Evolutionary conservation across 1,140 invertebrate species (phyloP).

Genomic region (Pseudoatta argentina): DNA sequence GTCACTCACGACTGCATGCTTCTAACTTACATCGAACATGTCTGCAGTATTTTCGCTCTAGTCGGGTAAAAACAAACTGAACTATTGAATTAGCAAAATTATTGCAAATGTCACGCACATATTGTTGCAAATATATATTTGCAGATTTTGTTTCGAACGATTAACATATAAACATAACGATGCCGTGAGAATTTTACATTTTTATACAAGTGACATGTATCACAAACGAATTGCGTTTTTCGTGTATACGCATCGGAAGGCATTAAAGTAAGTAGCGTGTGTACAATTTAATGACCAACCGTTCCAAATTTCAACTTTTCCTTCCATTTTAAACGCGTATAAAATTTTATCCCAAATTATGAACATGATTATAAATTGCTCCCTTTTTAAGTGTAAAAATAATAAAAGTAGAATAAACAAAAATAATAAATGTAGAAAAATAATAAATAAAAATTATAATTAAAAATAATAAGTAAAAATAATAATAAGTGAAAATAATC

Average conservation of each 20-base stretch:
- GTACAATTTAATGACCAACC: too few relatives aligned
- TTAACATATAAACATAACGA: background rate
- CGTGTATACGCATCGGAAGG: conserved; percentile 17
- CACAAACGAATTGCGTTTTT: conserved; percentile 40
- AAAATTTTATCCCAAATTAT: too few relatives aligned
- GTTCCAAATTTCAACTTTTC: too few relatives aligned
- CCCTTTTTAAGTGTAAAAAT: too few relatives aligned
- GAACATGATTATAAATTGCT: too few relatives aligned
- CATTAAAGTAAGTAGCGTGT: conserved; percentile 26
- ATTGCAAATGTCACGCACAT: background rate
- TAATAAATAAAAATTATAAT: too few relatives aligned
- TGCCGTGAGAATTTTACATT: background rate
- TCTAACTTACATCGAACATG: conserved; percentile 38
- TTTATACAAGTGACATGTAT: background rate
- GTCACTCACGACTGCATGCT: conserved; percentile 35
- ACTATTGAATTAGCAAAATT: background rate
- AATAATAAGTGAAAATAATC: too few relatives aligned
- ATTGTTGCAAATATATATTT: background rate
- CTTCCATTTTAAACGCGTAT: too few relatives aligned
- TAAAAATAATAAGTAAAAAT: too few relatives aligned
- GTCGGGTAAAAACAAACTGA: conserved; percentile 25
- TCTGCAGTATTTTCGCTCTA: conserved; percentile 59
- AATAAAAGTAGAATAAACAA: too few relatives aligned
- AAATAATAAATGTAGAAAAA: too few relatives aligned
- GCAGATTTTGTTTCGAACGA: conserved; percentile 47